Base-by-base conservation (phyloP, 2,888 invertebrate genomes). In the Clitarchus hookeri region DNA sequence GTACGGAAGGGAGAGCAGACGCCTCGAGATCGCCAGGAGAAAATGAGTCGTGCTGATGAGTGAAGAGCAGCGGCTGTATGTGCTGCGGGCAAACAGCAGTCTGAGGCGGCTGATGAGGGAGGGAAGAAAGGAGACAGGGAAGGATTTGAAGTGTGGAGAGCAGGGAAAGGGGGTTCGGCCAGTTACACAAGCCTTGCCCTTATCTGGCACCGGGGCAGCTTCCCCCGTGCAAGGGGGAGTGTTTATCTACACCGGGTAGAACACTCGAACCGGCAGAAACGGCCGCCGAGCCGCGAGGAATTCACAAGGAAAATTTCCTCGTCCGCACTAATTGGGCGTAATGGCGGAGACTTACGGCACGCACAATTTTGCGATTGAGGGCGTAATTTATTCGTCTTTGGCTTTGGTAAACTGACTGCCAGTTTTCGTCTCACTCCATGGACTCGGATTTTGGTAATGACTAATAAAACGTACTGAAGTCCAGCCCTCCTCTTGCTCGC, bases 141-240 rank as follows among this genome's bases (percentile, higher is more conserved):
- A 23, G 65, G 0, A 23, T 11, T n/a, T 3, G 36, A 3, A 4
- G 36, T 23, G 65, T 1, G 8, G n/a, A 23, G 11, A 13, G 48
- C 16, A 8, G 48, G 6, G 48, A 0, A 48, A 48, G 48, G 48
- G 48, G 16, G 48, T 16, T 6, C 48, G 8, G 23, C 65, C 65
- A n/a, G 65, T 65, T 65, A 65, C 65, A 65, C 65, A 65, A 65
- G 65, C 65, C 65, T 65, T 65, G 11, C 65, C n/a, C 65, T 65
- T 65, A 65, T 65, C 65, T n/a, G n/a, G n/a, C 65, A 23, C n/a
- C n/a, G 65, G 65, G n/a, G 65, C 65, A 65, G 65, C 65, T 65
- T 65, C 13, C 65, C 65, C 23, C 16, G 19, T 8, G 13, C 1
- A 8, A 19, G 65, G 65, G n/a, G 65, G 65, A 19, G 65, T 11